Percentiles rank a stretch among this genome's conserved stretches.
phyloP scores from a whole-genome alignment of 2,113 vertebrate genomes.

The Jacana jacana region DNA sequence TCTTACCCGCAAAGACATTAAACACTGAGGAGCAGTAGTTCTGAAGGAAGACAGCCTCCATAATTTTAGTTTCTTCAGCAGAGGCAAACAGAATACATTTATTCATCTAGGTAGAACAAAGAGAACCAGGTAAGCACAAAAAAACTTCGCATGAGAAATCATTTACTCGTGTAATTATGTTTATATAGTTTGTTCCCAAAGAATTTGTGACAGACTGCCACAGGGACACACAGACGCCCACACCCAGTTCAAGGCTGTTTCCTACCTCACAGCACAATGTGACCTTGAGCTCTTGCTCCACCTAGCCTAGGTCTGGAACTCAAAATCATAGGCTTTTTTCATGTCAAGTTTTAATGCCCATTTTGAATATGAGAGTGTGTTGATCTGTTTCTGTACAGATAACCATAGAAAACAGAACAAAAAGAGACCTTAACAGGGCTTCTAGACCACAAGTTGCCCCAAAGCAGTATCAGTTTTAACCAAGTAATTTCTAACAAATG shows the following conservation, averaged over 20 bases:
- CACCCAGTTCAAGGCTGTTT: background rate
- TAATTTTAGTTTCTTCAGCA: background rate
- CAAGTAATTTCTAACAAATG: background rate
- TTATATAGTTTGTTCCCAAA: background rate
- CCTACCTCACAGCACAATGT: background rate
- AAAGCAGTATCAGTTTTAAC: background rate
- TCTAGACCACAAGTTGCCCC: background rate
- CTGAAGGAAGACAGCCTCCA: background rate
- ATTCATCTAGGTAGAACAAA: background rate
- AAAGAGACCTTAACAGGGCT: background rate
- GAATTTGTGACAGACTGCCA: background rate
- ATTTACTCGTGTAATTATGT: background rate
- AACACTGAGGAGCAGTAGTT: background rate
- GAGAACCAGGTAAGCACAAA: background rate
- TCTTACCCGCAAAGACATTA: background rate
- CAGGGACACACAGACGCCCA: no score
- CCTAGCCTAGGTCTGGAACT: background rate
- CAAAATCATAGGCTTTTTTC: background rate
- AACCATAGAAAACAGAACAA: background rate
- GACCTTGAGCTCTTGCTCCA: background rate
- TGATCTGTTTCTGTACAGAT: background rate
- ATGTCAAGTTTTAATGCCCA: background rate
- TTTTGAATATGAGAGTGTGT: background rate
- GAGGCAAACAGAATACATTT: background rate
- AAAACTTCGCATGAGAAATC: background rate